Evolutionary conservation across 2,113 vertebrate species (phyloP), one percentile per base, ranked within the genome.

Genomic region (Pedionomus torquatus): DNA sequence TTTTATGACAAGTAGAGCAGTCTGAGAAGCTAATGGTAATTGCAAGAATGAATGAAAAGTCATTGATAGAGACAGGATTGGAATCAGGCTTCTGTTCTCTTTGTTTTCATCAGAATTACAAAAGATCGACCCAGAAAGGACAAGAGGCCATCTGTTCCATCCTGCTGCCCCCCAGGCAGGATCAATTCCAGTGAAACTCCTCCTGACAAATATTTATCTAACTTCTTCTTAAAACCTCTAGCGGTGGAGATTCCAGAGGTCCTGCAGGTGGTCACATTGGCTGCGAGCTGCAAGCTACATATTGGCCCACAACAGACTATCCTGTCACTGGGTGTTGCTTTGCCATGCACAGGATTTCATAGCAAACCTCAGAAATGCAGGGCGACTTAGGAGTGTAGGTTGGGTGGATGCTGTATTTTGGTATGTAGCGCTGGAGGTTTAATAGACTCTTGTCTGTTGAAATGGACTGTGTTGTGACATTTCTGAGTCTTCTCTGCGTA

Each of bases 31-130:
- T 64, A 51, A 35, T 24, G 31, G 41, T 74, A 7, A 33, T n/a
- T 77, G 66, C 54, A 86, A 74, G 43, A 64, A 75, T 83, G 51
- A 83, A 70, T 71, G 49, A 92, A 80, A 89, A 83, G 33, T 69
- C 74, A 7, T 30, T 33, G 11, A 24, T 49, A 60, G 63, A 54
- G 58, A 7, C 25, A 35, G 79, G 33, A 23, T 21, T 1, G 3
- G 39, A 77, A 78, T 85, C 33, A 12, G 72, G 28, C 30, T 79
- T 90, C 51, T 28, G 7, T 25, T 78, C 23, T 39, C 63, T 71
- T 49, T 71, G 65, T 52, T 90, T 68, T 83, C 80, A 28, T n/a
- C 68, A 65, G 75, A 85, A 57, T 39, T 69, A 83, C 63, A 72
- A 55, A 69, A 86, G 37, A 68, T 58, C 3, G 1, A 1, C 65